Conservation (phyloP, 2,888 invertebrate species). For the Osedax frankpressi region DNA sequence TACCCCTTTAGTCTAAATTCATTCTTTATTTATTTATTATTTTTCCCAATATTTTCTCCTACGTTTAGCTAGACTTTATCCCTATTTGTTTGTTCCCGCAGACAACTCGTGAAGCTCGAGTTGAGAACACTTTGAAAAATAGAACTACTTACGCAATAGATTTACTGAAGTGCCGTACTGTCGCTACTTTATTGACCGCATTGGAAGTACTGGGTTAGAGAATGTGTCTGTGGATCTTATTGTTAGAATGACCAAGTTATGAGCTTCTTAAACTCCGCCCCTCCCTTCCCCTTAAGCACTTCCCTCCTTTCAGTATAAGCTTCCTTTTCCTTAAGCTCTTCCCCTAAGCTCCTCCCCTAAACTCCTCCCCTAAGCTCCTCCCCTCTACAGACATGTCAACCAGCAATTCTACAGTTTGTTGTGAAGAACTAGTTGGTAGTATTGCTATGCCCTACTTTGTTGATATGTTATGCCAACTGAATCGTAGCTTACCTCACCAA, state of each 20-base stretch:
- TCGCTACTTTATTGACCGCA: background rate
- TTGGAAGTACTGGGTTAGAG: background rate
- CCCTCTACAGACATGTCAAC: background rate
- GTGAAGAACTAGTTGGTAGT: background rate
- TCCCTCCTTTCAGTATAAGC: background rate
- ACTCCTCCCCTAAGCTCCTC: background rate
- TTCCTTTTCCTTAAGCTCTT: background rate
- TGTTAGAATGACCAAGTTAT: background rate
- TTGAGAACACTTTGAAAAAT: background rate
- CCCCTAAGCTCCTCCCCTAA: background rate
- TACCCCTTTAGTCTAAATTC: too few species aligned
- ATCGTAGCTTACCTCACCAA: background rate
- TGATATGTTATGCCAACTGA: background rate
- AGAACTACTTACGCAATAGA: background rate
- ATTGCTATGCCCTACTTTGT: background rate
- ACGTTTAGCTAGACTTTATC: too few species aligned
- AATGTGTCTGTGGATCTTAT: too few species aligned
- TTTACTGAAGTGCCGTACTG: background rate
- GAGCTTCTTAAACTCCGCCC: background rate
- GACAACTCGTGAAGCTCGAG: background rate
- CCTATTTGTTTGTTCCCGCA: too few species aligned
- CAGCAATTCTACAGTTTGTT: background rate
- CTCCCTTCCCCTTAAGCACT: background rate
- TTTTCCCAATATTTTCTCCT: too few species aligned
- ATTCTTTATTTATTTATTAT: too few species aligned